Conservation (phyloP, 1,140 invertebrate genomes). For the Platorchestia sp. region DNA sequence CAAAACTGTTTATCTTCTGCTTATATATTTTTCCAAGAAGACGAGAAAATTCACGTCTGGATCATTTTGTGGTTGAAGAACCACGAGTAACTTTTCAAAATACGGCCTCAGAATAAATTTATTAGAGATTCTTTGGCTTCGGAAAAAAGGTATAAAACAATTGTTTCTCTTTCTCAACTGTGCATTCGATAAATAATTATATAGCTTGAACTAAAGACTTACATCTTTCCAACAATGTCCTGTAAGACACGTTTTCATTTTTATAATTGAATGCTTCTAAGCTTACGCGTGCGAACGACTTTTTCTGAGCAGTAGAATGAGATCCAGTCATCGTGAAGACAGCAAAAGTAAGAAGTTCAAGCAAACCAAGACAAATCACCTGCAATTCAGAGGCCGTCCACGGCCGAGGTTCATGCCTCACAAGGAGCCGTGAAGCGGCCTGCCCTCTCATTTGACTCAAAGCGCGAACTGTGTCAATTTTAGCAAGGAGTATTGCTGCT, state of each 20-base stretch:
- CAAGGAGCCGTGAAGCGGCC: background rate
- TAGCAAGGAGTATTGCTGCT: background rate
- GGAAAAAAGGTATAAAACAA: too few relatives aligned
- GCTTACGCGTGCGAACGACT: background rate
- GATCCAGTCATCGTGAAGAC: background rate
- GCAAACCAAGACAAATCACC: background rate
- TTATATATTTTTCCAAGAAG: too few relatives aligned
- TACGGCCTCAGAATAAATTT: too few relatives aligned
- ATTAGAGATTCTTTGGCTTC: too few relatives aligned
- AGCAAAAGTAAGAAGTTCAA: background rate
- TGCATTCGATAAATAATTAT: too few relatives aligned
- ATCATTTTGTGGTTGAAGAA: too few relatives aligned
- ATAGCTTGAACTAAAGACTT: background rate
- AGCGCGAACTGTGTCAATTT: constrained; percentile 16
- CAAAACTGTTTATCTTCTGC: too few relatives aligned
- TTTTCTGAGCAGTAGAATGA: background rate
- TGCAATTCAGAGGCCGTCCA: background rate
- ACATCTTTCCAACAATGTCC: background rate
- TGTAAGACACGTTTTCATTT: background rate
- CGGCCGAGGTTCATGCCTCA: background rate
- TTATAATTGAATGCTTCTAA: background rate
- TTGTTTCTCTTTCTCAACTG: too few relatives aligned
- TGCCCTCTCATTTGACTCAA: constrained; percentile 18
- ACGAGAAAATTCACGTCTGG: too few relatives aligned
- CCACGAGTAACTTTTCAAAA: too few relatives aligned